A percentile compares a stretch with the other conserved stretches of the same genome.
Conservation (phyloP, 1,140 invertebrate species). For the Hyles vespertilio region DNA sequence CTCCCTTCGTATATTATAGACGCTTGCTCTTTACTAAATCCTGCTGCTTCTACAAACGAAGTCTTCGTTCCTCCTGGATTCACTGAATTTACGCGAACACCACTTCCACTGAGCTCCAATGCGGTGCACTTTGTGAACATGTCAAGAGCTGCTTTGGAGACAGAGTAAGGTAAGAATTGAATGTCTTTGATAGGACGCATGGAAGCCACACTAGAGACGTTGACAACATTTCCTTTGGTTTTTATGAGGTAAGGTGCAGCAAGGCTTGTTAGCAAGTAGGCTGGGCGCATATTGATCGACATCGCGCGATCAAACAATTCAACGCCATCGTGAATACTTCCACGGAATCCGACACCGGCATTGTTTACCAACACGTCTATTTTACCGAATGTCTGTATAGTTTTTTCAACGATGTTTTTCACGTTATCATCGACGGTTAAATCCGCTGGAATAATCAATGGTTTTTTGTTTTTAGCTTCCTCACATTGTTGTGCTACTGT, state of each 20-base stretch:
- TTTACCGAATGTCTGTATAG: slow-evolving; percentile 76
- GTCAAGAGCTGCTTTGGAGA: slow-evolving; percentile 88
- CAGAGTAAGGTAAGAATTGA: slow-evolving; percentile 80
- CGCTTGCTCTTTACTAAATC: slow-evolving; percentile 31
- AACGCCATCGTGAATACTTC: slow-evolving; percentile 76
- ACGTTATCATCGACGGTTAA: slow-evolving; percentile 80
- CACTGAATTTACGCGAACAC: slow-evolving; percentile 84
- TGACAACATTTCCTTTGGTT: slow-evolving; percentile 85
- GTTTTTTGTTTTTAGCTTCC: slow-evolving; percentile 44
- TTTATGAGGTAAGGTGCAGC: slow-evolving; percentile 83
- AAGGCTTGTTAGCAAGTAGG: slow-evolving; percentile 84
- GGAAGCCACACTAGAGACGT: slow-evolving; percentile 87
- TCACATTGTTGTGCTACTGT: slow-evolving; percentile 68
- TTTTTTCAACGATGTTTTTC: slow-evolving; percentile 77
- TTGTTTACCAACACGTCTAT: slow-evolving; percentile 84
- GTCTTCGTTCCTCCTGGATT: slow-evolving; percentile 84
- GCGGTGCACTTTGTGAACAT: slow-evolving; percentile 84
- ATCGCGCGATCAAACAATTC: slow-evolving; percentile 84
- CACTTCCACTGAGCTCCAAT: slow-evolving; percentile 80
- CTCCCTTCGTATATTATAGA: slow-evolving; percentile 27
- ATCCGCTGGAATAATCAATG: slow-evolving; percentile 73
- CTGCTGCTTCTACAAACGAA: slow-evolving; percentile 76
- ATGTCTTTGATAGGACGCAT: slow-evolving; percentile 78
- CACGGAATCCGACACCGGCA: slow-evolving; percentile 81
- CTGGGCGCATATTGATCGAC: slow-evolving; percentile 82